These are phyloP conservation scores for Plagodis dolabraria DNA, from an alignment of 2,888 invertebrate species.

Conservation along the genomic window DNA sequence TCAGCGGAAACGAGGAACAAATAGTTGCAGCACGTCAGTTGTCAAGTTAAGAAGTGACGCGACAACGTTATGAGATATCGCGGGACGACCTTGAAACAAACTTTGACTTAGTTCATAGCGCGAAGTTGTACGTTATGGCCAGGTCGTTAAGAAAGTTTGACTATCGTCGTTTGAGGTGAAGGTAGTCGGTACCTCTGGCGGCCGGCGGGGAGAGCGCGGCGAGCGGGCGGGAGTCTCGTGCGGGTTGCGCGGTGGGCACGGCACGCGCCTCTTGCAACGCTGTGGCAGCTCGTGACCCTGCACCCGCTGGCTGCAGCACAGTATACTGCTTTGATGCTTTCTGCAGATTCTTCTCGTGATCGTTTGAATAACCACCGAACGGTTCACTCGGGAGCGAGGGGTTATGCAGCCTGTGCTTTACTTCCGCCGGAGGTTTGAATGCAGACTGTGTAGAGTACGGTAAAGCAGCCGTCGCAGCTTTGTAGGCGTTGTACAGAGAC, in stretches of 20 bases:
- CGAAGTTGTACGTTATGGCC: conserved; percentile 72
- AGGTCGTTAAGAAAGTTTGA: conserved; percentile 80
- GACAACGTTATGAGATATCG: conserved; percentile 61
- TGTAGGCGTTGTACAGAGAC: conserved; percentile 82
- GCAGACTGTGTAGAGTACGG: conserved; percentile 92
- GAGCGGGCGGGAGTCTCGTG: conserved; percentile 75
- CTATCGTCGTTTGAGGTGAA: conserved; percentile 63
- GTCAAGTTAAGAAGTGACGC: conserved; percentile 51
- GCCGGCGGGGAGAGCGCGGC: conserved; percentile 90
- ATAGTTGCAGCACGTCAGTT: conserved; percentile 46
- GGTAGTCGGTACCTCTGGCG: conserved; percentile 87
- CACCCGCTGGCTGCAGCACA: conserved; percentile 93
- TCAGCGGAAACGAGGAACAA: conserved; percentile 36
- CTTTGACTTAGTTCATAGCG: conserved; percentile 73
- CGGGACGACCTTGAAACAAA: conserved; percentile 79
- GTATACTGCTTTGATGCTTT: conserved; percentile 92
- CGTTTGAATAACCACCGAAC: conserved; percentile 89
- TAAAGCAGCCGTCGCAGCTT: conserved; percentile 81
- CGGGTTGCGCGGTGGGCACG: conserved; percentile 78
- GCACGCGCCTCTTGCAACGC: conserved; percentile 90
- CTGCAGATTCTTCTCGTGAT: conserved; percentile 70
- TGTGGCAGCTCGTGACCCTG: conserved; percentile 92
- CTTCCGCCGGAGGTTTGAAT: conserved; percentile 90
- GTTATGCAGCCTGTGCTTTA: conserved; percentile 81
- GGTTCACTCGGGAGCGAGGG: conserved; percentile 86